phyloP scores from a whole-genome alignment of 2,113 vertebrate genomes.

The Archocentrus centrarchus region DNA sequence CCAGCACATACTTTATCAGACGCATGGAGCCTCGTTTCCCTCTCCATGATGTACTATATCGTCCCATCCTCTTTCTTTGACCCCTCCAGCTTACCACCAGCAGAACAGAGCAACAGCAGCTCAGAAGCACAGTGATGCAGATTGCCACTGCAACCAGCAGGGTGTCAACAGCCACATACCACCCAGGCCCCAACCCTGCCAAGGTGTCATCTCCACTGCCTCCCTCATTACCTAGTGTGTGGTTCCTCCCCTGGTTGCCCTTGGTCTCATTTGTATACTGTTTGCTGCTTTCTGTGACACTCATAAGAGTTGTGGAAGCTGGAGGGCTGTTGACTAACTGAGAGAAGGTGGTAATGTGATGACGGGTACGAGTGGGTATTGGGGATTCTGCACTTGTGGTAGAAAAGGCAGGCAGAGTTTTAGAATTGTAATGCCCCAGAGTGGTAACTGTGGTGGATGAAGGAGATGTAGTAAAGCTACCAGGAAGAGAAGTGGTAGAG shows the following conservation, averaged over 20 bases:
- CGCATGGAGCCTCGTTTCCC: conserved; percentile 73
- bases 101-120: conserved; percentile 84
- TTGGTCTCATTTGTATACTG: conserved; percentile 85
- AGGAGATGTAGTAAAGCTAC: conserved; percentile 10
- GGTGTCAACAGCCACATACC: conserved; percentile 72
- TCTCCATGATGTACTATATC: conserved; percentile 78
- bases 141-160: conserved; percentile 82
- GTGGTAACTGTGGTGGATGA: background rate
- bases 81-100: conserved; percentile 79
- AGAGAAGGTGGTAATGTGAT: background rate
- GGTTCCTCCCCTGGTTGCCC: conserved; percentile 80
- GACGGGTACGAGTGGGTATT: background rate
- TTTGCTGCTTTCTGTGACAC: conserved; percentile 78
- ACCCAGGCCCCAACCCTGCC: conserved; percentile 35
- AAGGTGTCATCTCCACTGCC: conserved; percentile 32
- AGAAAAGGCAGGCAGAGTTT: background rate
- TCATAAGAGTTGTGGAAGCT: conserved; percentile 35
- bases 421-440: background rate
- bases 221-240: conserved; percentile 60
- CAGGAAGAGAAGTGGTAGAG: background rate
- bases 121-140: conserved; percentile 77
- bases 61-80: conserved; percentile 79
- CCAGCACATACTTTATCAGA: conserved; percentile 78
- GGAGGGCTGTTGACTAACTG: conserved; percentile 11
- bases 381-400: background rate